A percentile compares a stretch with the other conserved stretches of the same genome.
These are phyloP conservation scores for Gymnocephalus cernua DNA, from an alignment of 2,113 vertebrate genomes.

Conservation along the genomic window DNA sequence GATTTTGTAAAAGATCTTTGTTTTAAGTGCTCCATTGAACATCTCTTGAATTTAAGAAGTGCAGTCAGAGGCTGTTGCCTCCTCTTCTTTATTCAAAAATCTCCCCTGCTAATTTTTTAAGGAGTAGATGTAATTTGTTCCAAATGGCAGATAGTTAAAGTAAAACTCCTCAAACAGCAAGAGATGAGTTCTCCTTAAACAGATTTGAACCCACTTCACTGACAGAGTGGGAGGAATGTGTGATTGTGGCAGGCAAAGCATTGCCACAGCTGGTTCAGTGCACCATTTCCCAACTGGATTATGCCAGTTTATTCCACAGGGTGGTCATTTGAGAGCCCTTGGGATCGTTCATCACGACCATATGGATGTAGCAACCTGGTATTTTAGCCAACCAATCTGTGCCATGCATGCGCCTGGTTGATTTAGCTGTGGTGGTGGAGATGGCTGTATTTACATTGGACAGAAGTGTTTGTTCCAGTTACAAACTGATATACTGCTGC, in stretches of 20 bases:
- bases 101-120: conserved; percentile 15
- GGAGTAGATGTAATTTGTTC: conserved; percentile 41
- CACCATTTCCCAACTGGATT: conserved; percentile 63
- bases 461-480: conserved; percentile 29
- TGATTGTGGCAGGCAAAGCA: conserved; percentile 59
- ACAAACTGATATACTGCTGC: conserved; percentile 23
- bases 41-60: neutral
- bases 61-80: neutral
- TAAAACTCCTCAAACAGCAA: conserved; percentile 35
- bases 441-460: conserved; percentile 63
- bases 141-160: conserved; percentile 45
- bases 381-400: conserved; percentile 62
- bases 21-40: conserved; percentile 11
- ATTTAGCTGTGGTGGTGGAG: conserved; percentile 66
- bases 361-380: conserved; percentile 58
- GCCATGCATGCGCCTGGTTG: conserved; percentile 60
- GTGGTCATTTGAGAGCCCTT: conserved; percentile 69
- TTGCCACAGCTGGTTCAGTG: conserved; percentile 59
- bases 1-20: conserved; percentile 21
- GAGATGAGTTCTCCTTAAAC: conserved; percentile 48
- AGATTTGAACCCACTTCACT: conserved; percentile 62
- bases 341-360: conserved; percentile 57
- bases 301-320: conserved; percentile 61
- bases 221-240: conserved; percentile 67
- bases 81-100: conserved; percentile 18